phyloP scores from a whole-genome alignment of 2,888 invertebrate species.

The Pseudococcus viburni region DNA sequence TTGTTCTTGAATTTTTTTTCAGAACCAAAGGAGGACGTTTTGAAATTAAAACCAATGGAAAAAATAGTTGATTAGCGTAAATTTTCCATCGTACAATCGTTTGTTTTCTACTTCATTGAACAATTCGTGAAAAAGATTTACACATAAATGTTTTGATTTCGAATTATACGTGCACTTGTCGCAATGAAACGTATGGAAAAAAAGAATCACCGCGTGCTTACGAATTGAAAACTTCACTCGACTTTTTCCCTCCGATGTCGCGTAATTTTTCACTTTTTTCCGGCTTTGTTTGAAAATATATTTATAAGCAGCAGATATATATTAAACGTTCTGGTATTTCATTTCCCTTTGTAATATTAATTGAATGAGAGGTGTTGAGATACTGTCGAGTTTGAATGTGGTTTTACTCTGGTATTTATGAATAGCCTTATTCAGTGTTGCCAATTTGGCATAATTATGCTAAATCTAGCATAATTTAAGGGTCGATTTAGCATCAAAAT shows the following conservation, averaged over 20 bases:
- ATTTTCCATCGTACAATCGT: no score
- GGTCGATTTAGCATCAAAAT: no score
- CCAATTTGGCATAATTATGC: no score
- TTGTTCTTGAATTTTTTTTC: no score
- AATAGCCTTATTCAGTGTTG: no score
- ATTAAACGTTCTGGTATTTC: slow-evolving; percentile 44
- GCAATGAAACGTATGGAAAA: not conserved
- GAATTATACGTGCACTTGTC: not conserved
- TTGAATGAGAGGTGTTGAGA: slow-evolving; percentile 35
- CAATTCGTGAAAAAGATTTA: not conserved
- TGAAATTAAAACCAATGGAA: no score
- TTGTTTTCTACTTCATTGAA: not conserved
- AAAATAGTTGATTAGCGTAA: not conserved
- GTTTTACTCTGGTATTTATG: not conserved
- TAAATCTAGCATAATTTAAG: no score
- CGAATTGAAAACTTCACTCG: slow-evolving; percentile 28
- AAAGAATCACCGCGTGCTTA: not conserved
- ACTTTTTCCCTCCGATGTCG: not conserved
- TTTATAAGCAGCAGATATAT: slow-evolving; percentile 35
- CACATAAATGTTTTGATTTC: not conserved
- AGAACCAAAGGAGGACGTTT: no score
- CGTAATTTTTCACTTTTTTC: not conserved
- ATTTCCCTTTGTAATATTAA: slow-evolving; percentile 33
- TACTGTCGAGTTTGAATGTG: not conserved
- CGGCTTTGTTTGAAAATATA: slow-evolving; percentile 23